Conservation (phyloP, 2,888 invertebrate species). For the Malachius bipustulatus region DNA sequence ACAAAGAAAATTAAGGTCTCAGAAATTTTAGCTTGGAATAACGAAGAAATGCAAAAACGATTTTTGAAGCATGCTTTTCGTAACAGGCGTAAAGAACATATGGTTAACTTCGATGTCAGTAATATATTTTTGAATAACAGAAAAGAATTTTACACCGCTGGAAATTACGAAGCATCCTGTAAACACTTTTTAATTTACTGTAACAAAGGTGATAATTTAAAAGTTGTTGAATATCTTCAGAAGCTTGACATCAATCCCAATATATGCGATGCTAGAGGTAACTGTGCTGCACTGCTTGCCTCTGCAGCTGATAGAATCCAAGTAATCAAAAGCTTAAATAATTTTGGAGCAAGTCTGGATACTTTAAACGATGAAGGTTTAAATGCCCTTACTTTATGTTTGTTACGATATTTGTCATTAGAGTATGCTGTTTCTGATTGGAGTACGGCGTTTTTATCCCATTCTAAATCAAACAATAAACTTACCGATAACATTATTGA, state of each 20-base stretch:
- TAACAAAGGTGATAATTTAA: slow-evolving; percentile 21
- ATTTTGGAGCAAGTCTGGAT: slow-evolving; percentile 42
- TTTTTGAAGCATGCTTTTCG: slow-evolving; percentile 42
- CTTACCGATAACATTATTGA: no score
- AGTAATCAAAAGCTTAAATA: slow-evolving; percentile 36
- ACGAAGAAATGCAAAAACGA: slow-evolving; percentile 35
- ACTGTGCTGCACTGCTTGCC: slow-evolving; percentile 42
- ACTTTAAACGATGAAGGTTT: slow-evolving; percentile 43
- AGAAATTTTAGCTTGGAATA: slow-evolving; percentile 41
- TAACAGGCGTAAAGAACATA: slow-evolving; percentile 34
- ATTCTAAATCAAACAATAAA: no score
- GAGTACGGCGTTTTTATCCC: slow-evolving; percentile 12
- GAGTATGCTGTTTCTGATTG: slow-evolving; percentile 24
- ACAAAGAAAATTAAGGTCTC: slow-evolving; percentile 25
- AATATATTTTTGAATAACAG: slow-evolving; percentile 24
- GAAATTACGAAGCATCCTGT: slow-evolving; percentile 28
- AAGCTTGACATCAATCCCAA: slow-evolving; percentile 37
- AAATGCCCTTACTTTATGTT: slow-evolving; percentile 39
- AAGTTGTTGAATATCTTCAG: slow-evolving; percentile 35
- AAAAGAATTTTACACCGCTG: slow-evolving; percentile 23
- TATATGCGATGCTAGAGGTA: slow-evolving; percentile 40
- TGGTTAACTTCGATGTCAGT: slow-evolving; percentile 26
- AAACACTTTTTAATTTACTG: slow-evolving; percentile 28
- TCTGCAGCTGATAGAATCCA: slow-evolving; percentile 37
- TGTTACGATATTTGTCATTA: slow-evolving; percentile 35